Conservation (phyloP, 92 coral and sea anemone genomes). For the Umimayanthus kanabou region DNA sequence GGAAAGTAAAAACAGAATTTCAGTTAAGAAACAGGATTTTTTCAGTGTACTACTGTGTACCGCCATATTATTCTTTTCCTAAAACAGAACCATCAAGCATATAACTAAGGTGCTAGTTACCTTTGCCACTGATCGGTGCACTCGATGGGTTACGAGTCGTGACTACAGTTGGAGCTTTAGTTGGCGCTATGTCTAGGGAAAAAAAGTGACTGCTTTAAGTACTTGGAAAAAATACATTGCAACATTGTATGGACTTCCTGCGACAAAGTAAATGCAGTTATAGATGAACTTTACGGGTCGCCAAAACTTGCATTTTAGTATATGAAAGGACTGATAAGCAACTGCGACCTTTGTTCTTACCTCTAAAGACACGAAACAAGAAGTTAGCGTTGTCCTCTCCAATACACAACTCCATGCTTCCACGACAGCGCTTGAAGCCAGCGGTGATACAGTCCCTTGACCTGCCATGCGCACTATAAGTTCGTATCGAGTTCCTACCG, state of each 20-base stretch:
- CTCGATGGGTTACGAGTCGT: background rate
- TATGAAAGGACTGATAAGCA: no score
- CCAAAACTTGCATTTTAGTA: no score
- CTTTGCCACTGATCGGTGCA: background rate
- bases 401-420: background rate
- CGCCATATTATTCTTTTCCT: no score
- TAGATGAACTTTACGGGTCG: no score
- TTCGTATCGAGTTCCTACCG: background rate
- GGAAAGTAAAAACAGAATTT: background rate
- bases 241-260: no score
- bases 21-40: background rate
- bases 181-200: background rate
- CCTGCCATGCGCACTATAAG: background rate
- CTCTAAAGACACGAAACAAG: slow-evolving; percentile 8
- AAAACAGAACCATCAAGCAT: no score
- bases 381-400: slow-evolving; percentile 11
- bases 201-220: background rate
- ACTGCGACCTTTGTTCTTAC: background rate
- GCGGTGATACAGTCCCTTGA: background rate
- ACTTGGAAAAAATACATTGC: no score
- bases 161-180: background rate
- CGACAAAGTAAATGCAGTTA: no score
- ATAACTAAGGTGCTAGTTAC: background rate
- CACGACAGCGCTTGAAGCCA: slow-evolving; percentile 1
- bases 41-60: background rate